These are phyloP conservation scores for Donacobius atricapilla DNA, from an alignment of 2,113 vertebrate species.

Conservation along the genomic window DNA sequence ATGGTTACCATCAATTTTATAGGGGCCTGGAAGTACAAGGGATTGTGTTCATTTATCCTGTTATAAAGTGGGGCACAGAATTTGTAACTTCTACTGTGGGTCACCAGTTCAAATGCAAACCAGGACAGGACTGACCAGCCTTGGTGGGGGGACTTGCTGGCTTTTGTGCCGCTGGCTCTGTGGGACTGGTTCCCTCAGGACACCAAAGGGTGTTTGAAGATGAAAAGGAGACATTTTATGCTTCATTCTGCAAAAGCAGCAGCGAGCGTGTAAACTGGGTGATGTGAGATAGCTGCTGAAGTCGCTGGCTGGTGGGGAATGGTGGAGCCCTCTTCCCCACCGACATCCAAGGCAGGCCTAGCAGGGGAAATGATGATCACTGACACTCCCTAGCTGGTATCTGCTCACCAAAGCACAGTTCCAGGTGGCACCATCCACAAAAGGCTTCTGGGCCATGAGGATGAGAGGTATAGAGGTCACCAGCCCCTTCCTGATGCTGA, in stretches of 20 bases:
- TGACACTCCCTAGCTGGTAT: neutral
- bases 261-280: neutral
- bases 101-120: slow-evolving; percentile 14
- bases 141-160: neutral
- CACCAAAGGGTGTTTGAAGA: fast-evolving
- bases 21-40: neutral
- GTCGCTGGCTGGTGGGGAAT: fast-evolving
- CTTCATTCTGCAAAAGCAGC: neutral
- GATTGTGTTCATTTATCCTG: neutral
- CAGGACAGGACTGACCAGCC: neutral
- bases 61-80: neutral
- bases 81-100: neutral
- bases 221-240: neutral
- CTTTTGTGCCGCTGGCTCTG: neutral
- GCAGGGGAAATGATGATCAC: neutral
- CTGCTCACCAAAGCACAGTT: neutral
- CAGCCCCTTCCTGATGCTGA: neutral
- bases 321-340: neutral
- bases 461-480: neutral
- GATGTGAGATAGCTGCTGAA: neutral
- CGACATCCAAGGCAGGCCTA: neutral
- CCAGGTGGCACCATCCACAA: neutral
- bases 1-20: slow-evolving; percentile 29
- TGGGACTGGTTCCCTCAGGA: neutral
- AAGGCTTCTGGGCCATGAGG: neutral